These are phyloP conservation scores for Zygaena filipendulae DNA, from an alignment of 2,888 invertebrate species.

Conservation along the genomic window DNA sequence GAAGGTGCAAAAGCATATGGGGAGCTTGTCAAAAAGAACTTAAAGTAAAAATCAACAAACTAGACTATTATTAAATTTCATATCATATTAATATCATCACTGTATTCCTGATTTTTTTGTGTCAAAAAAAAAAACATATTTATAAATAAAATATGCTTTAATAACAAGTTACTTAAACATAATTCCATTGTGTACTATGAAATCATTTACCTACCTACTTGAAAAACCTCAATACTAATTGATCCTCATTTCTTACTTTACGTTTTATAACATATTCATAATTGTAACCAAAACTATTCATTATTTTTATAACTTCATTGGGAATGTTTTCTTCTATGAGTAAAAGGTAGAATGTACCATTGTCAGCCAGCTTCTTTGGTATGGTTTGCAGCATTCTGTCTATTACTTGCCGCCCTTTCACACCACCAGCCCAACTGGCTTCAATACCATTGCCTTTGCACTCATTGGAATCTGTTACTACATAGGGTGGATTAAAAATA, in stretches of 20 bases:
- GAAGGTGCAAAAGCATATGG: conserved; percentile 69
- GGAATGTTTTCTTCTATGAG: conserved; percentile 91
- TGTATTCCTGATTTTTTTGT: too few species aligned
- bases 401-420: conserved; percentile 79
- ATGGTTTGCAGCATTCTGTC: conserved; percentile 77
- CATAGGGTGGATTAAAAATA: conserved; percentile 98
- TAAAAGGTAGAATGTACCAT: conserved; percentile 89
- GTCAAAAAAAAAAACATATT: too few species aligned
- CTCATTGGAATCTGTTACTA: conserved; percentile 85
- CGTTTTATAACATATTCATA: conserved; percentile 75
- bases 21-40: conserved; percentile 65
- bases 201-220: conserved; percentile 19
- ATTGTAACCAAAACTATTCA: conserved; percentile 68
- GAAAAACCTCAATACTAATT: conserved; percentile 79
- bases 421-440: conserved; percentile 85
- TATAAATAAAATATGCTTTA: too few species aligned
- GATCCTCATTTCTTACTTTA: conserved; percentile 86
- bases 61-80: conserved; percentile 9
- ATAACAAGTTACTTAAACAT: too few species aligned
- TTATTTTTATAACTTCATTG: conserved; percentile 71
- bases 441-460: conserved; percentile 65
- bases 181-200: too few species aligned
- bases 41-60: conserved; percentile 24
- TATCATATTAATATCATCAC: too few species aligned
- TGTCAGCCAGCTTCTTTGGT: conserved; percentile 74